Base-by-base conservation (phyloP, 1,140 invertebrate species). In the Cherax quadricarinatus region DNA sequence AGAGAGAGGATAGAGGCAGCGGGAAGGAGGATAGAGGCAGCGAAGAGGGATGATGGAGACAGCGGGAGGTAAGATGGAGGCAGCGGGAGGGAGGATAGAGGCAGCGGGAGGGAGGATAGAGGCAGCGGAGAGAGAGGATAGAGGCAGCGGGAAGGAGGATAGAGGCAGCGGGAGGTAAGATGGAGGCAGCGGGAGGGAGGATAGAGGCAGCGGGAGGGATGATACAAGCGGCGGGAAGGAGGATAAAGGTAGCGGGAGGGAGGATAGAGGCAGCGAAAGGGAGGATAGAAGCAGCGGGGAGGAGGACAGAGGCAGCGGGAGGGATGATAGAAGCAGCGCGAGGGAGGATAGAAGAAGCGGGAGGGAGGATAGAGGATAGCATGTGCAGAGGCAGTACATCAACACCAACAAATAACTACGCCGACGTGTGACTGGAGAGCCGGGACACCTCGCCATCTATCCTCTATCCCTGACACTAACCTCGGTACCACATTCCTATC, bases 391-490 rank as follows among this genome's bases (percentile, higher is more conserved):
- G 24, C 82, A 53, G 48, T 84, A 60, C 62, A 84, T 84, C 82
- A 84, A 62, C n/a, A 84, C 53, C 82, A 84, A 84, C 82, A 84
- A 84, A 84, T 84, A 53, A 84, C 82, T 84, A n/a, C 62, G 82
- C 82, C 82, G 18, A 66, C 62, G 18, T 66, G 62, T 66, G 62
- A 66, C 4, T 84, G 24, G 82, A 53, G 82, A 84, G 53, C 62
- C 62, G 82, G 30, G 62, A 53, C 82, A 18, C 53, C 51, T n/a
- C 82, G 82, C 82, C 82, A 84, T 84, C 82, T 84, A 84, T 84
- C 82, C 82, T 62, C 3, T 4, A 5, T 14, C 6, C 53, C 53
- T 57, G 53, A 7, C 12, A 57, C 53, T 9, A 57, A 57, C 30
- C 30, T n/a, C n/a, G n/a, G n/a, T n/a, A n/a, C n/a, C n/a, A n/a